A percentile compares a stretch with the other conserved stretches of the same genome.
Evolutionary conservation across 2,113 vertebrate species (phyloP).

Genomic region (Hirundichthys speculiger): DNA sequence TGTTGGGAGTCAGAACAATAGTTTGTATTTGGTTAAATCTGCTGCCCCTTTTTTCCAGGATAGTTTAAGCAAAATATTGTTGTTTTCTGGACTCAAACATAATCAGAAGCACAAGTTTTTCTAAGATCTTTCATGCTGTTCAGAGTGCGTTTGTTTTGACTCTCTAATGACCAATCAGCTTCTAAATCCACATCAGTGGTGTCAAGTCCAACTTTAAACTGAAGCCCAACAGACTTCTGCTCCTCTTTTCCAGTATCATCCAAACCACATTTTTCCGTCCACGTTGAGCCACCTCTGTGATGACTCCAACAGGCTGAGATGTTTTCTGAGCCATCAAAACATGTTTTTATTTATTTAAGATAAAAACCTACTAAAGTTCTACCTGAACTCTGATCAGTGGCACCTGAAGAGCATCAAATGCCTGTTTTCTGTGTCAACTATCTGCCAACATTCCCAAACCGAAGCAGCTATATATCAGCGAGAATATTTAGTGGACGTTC

Average conservation of each 20-base stretch:
- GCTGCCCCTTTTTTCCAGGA: no score
- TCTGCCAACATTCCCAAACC: conserved; percentile 1
- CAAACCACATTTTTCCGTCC: conserved; percentile 26
- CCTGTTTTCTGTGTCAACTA: not conserved
- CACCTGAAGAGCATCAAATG: no score
- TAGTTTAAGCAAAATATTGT: no score
- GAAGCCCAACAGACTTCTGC: conserved; percentile 21
- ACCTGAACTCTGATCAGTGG: no score
- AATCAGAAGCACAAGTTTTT: not conserved
- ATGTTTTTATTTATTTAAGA: no score
- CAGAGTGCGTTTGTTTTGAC: conserved; percentile 13
- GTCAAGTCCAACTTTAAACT: conserved; percentile 8
- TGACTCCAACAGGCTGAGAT: no score
- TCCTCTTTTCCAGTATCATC: not conserved
- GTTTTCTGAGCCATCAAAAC: no score
- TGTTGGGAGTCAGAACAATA: no score
- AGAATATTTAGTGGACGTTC: conserved; percentile 34
- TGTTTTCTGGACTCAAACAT: not conserved
- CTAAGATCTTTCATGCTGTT: not conserved
- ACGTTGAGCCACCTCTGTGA: no score
- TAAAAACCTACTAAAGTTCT: no score
- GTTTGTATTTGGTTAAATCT: no score
- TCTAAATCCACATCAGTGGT: no score
- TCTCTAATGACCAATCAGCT: conserved; percentile 45
- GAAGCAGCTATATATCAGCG: conserved; percentile 21